phyloP scores from a whole-genome alignment of 2,888 invertebrate species.

The Stenolophus ochropezus region DNA sequence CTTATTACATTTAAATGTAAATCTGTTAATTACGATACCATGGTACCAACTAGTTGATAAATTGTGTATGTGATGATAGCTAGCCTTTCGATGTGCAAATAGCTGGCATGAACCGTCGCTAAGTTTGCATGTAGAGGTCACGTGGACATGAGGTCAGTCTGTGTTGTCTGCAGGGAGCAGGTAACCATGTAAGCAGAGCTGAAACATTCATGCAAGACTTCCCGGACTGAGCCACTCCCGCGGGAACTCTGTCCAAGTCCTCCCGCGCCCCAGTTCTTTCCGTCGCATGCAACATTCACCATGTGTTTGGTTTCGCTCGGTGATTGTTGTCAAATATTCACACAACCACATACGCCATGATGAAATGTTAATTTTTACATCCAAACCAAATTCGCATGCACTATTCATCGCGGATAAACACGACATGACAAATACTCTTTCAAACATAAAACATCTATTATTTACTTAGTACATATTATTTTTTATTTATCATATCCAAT shows the following conservation, averaged over 20 bases:
- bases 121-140: neutral
- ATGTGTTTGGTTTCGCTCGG: conserved; percentile 55
- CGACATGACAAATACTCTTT: neutral
- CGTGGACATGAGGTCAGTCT: neutral
- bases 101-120: no score
- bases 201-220: conserved; percentile 55
- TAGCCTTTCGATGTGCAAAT: no score
- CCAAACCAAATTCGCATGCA: neutral
- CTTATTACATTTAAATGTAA: no score
- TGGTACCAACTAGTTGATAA: no score
- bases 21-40: no score
- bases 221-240: conserved; percentile 43
- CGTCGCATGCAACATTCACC: conserved; percentile 49
- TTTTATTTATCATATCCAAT: no score
- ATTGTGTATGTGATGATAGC: no score
- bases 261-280: conserved; percentile 7
- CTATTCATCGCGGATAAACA: neutral
- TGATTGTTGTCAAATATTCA: conserved; percentile 56
- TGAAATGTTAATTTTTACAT: conserved; percentile 46
- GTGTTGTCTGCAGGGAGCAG: conserved; percentile 2
- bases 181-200: conserved; percentile 17
- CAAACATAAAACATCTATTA: neutral
- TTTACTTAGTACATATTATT: no score
- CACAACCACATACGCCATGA: neutral
- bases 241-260: conserved; percentile 48